These are phyloP conservation scores for Buathra laborator DNA, from an alignment of 2,888 invertebrate genomes.

Conservation along the genomic window DNA sequence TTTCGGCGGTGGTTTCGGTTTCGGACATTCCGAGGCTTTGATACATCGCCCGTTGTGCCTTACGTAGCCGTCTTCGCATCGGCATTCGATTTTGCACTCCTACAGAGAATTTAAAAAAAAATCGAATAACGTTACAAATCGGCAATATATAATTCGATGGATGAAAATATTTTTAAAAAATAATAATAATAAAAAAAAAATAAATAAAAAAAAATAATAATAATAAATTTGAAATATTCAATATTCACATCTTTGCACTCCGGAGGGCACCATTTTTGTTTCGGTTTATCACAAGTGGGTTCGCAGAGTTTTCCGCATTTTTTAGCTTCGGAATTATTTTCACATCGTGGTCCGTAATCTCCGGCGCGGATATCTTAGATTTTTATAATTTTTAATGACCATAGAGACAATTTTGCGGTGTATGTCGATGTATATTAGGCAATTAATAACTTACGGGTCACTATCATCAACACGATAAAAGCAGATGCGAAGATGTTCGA, in stretches of 20 bases:
- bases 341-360: slow-evolving; percentile 4
- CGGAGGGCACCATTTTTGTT: neutral
- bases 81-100: neutral
- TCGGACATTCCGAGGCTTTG: no score
- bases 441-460: slow-evolving; percentile 7
- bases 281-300: slow-evolving; percentile 1
- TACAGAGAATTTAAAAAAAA: neutral
- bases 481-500: neutral
- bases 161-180: no score
- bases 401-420: neutral
- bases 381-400: neutral
- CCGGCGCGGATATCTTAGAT: slow-evolving; percentile 22
- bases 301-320: slow-evolving; percentile 35
- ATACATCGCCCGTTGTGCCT: no score
- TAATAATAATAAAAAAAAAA: no score
- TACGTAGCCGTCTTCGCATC: neutral
- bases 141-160: neutral
- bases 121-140: neutral
- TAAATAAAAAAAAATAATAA: no score
- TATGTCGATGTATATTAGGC: neutral
- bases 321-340: slow-evolving; percentile 14
- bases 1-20: no score
- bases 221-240: no score
- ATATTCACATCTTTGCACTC: neutral
- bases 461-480: slow-evolving; percentile 24